Base-by-base conservation (phyloP, 1,140 invertebrate species). In the Drosophila setifemur region DNA sequence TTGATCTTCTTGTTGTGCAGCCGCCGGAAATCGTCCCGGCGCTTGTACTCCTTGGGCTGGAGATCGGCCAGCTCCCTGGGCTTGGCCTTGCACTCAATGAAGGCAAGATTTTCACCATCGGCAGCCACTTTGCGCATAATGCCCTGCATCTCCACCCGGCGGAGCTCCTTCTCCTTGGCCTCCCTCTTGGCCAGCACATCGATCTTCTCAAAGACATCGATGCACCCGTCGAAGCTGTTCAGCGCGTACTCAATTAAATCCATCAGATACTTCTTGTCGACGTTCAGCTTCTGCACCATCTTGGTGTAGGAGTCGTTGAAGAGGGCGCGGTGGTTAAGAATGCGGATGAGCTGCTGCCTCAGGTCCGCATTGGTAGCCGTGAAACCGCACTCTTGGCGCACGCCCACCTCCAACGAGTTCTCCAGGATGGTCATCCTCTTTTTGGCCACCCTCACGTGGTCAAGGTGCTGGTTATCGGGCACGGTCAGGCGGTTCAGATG, bases 61-160 rank as follows among this genome's bases (percentile, higher is more conserved):
- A 90, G 43, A 60, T 89, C 86, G 3, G 79, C 86, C 39, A 90
- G 50, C n/a, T 53, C 37, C 0, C 89, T 40, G 0, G 44, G 37
- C 18, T 73, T 76, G 19, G 64, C 69, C 29, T 90, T 90, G 52
- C 70, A 81, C 11, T 76, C 72, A 3, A 90, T 43, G 47, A 90
- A 90, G 2, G 81, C 73, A 1, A 48, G 35, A 7, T 77, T 88
- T 4, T 85, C 77, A 0, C 72, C 69, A 28, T 90, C 86, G 12
- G 88, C 85, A 12, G 89, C 89, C 25, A 85, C 74, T 25, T 83
- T 87, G 0, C 87, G 68, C 69, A 88, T 83, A 11, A 89, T 79
- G n/a, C 87, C 63, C 44, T 89, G 77, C 44, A 89, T 69, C 47
- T 89, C 87, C 4, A 73, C 58, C 4, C 77, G 70, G 0, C 78